Conservation (phyloP, 2,888 invertebrate species). For the Blastobasis adustella region DNA sequence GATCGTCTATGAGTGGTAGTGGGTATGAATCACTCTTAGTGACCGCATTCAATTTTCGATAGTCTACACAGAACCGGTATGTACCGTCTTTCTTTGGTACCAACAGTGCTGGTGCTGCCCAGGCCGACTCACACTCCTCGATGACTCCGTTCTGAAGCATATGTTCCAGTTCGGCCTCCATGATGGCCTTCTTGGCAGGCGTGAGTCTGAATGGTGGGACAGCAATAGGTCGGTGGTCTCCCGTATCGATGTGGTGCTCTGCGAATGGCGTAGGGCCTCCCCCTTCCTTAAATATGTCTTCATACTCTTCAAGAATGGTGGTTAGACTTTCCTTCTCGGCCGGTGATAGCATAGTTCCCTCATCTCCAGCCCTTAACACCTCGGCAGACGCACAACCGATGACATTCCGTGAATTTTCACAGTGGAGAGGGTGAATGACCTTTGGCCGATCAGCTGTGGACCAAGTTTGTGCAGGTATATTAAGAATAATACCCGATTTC, state of each 20-base stretch:
- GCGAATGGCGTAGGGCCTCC: not conserved
- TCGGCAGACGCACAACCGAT: constrained; percentile 1
- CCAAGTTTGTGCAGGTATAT: not conserved
- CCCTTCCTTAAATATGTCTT: constrained; percentile 1
- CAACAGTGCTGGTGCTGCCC: constrained; percentile 31
- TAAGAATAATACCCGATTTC: not conserved
- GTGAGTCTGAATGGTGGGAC: constrained; percentile 24
- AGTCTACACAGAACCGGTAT: constrained; percentile 2
- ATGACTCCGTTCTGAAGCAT: constrained; percentile 31
- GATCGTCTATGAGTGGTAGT: constrained; percentile 15
- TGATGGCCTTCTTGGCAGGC: constrained; percentile 13
- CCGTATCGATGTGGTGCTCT: constrained; percentile 11
- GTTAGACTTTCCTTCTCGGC: not conserved
- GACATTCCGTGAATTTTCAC: not conserved
- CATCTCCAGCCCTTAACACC: constrained; percentile 1
- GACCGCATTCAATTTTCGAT: constrained; percentile 2
- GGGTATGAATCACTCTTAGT: constrained; percentile 16
- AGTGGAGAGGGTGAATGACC: not conserved
- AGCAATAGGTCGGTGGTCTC: constrained; percentile 23
- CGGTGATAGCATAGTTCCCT: constrained; percentile 3
- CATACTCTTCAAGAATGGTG: constrained; percentile 1
- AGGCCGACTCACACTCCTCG: constrained; percentile 39
- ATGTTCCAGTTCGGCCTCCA: constrained; percentile 20
- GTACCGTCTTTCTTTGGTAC: constrained; percentile 16
- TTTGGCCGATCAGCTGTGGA: not conserved